Base-by-base conservation (phyloP, 2,888 invertebrate species). In the Vanessa cardui region DNA sequence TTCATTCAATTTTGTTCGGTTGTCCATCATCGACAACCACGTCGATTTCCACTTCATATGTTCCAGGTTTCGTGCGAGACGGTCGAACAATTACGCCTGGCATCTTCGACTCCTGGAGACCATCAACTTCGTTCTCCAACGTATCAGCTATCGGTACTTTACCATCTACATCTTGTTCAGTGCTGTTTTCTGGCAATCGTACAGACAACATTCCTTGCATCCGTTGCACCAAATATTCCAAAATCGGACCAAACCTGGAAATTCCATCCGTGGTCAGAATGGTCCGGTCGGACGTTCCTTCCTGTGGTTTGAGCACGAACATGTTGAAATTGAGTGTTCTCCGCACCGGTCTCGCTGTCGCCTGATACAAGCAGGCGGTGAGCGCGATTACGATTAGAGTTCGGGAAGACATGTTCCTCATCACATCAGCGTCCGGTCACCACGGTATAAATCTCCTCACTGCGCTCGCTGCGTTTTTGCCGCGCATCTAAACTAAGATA, bases 181-280 rank as follows among this genome's bases (percentile, higher is more conserved):
- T 31, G 26, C 16, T 91, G 74, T 78, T 90, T 90, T 72, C 93
- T 73, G 94, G 93, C 62, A 94, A 86, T 76, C 95, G 95, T n/a
- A 95, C 94, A 0, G 96, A 96, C 87, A 95, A 95, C 75, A 95
- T 92, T 0, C 94, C 93, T 84, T 96, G 96, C 63, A 96, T 94
- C 58, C 95, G 93, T 80, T 96, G 96, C 7, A 96, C 94, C 50
- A 96, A 82, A 74, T 94, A 94, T 79, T 96, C 96, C 72, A 96
- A 82, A 60, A 96, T 84, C 1, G 95, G 95, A 7, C 96, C 96
- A 80, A 96, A 95, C 78, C 94, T 90, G 1, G 93, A 94, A 1
- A 92, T 80, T 0, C 90, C 90, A 46, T 90, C 88, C 0, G 89
- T 89, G 1, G 89, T 80, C 12, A 89, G 76, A 44, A 79, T 68